These are phyloP conservation scores for Spheniscus mendiculus DNA, from an alignment of 2,113 vertebrate genomes.

Conservation along the genomic window DNA sequence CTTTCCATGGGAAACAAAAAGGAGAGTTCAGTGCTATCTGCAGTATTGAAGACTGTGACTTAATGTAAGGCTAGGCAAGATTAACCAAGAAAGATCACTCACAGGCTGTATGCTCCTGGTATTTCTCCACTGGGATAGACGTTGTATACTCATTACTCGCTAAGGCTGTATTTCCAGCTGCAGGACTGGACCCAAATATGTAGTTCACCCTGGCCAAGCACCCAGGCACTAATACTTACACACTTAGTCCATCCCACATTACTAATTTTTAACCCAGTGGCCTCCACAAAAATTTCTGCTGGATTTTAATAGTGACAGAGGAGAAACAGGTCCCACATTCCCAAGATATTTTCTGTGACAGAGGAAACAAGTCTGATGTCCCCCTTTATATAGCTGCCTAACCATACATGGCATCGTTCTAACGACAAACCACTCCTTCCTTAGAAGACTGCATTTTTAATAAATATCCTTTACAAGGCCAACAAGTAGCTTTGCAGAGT, in stretches of 20 bases:
- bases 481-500: background rate
- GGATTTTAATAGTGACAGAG: background rate
- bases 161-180: background rate
- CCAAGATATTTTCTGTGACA: background rate
- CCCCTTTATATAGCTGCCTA: background rate
- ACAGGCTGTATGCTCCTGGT: background rate
- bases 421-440: background rate
- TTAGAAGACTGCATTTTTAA: background rate
- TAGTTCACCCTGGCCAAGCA: background rate
- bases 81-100: background rate
- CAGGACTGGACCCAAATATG: background rate
- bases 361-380: background rate
- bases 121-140: background rate
- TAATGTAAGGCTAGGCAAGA: background rate
- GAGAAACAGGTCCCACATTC: background rate
- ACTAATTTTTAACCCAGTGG: background rate
- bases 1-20: conserved; percentile 4
- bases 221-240: background rate
- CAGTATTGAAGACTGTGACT: background rate
- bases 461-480: background rate
- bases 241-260: background rate
- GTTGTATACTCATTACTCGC: background rate
- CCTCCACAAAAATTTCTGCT: background rate
- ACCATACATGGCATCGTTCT: background rate
- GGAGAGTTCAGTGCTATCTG: background rate